Evolutionary conservation across 2,888 invertebrate species (phyloP), one percentile per base, ranked within the genome.

Genomic region (Cephus nigrinus): DNA sequence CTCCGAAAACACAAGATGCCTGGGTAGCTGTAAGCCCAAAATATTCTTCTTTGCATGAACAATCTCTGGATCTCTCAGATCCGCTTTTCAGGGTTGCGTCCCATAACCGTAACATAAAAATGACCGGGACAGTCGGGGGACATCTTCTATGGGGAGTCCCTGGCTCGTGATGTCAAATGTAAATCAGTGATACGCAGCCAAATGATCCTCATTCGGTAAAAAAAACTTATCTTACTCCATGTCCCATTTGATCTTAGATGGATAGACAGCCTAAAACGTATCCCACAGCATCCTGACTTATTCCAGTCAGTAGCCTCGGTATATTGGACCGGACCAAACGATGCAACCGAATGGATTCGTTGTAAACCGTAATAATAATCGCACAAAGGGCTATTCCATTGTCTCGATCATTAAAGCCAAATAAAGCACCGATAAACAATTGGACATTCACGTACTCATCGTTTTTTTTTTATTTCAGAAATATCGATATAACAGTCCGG

Each of bases 181-280:
- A 84, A 84, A 84, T 84, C 84, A 84, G 80, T 81, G 82, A 84
- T 84, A 82, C 78, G 80, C 79, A 77, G 76, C 79, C 78, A 76
- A 83, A 82, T 78, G 83, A 80, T 82, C 80, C 80, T 83, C 80
- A 81, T 82, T 81, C 82, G 78, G 69, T 79, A 69, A 81, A 76
- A 80, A 78, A 83, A 80, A 23, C 23, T 55, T 55, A 5, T 55
- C 40, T 55, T 2, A 5, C 15, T 15, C 9, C 40, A 23, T 55
- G 23, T 55, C 40, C 40, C 40, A 55, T 55, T 55, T 55, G 40
- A 55, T 55, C 40, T 55, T 55, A 55, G 40, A 55, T 55, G 40
- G 9, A 55, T 55, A 23, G 40, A 55, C 40, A 55, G 23, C 40
- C 40, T 55, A 55, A 55, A 55, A 55, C 40, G 40, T 23, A 23